Evolutionary conservation across 2,888 invertebrate genomes (phyloP).

Genomic region (Dicranocentrus wangi): DNA sequence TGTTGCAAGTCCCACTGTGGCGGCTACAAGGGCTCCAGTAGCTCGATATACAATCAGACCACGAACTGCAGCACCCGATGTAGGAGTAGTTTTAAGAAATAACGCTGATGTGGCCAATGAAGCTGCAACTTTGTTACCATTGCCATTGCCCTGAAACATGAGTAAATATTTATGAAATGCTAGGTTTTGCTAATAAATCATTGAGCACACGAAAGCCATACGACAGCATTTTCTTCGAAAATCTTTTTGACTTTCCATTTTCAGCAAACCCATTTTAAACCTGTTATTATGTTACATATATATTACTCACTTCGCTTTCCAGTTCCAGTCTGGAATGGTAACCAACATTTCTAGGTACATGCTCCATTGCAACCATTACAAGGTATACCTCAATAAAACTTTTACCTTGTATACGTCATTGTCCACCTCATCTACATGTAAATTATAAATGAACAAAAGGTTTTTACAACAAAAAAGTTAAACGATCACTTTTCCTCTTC

Average conservation of each 20-base stretch:
- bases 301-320: no score
- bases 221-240: no score
- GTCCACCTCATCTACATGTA: neutral
- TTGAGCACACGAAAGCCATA: no score
- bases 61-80: conserved; percentile 4
- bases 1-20: conserved; percentile 11
- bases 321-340: neutral
- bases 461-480: no score
- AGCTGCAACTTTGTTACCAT: no score
- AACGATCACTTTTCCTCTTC: neutral
- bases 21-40: conserved; percentile 1
- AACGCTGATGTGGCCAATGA: neutral
- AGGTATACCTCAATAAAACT: no score
- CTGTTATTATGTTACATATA: no score
- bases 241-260: no score
- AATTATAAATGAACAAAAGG: neutral
- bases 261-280: no score
- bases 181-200: no score
- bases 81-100: neutral
- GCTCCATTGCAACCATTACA: neutral
- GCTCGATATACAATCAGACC: conserved; percentile 28
- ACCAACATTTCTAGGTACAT: neutral
- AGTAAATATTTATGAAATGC: no score
- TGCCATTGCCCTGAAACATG: no score
- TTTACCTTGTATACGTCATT: neutral